Evolutionary conservation across 2,113 vertebrate genomes (phyloP), one percentile per base, ranked within the genome.

Genomic region (Nycticorax nycticorax): DNA sequence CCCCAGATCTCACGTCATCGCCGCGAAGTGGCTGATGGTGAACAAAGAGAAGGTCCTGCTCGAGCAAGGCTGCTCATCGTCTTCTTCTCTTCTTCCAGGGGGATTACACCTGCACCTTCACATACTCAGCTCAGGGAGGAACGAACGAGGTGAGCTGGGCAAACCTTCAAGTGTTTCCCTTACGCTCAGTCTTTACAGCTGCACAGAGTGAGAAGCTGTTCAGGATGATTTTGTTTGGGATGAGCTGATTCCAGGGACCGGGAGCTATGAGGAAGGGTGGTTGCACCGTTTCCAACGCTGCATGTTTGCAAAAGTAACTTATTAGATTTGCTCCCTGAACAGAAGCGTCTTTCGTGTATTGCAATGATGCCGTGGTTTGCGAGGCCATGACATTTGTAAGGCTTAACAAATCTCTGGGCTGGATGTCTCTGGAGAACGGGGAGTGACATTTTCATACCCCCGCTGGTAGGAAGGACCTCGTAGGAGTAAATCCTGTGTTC

Each of bases 91-190:
- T 79, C 85, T 74, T 63, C 23, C 96, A 99, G 99, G 96, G 95
- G 55, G 98, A 98, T 9, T 98, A 98, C 68, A 93, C 98, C 66
- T 99, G 99, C 92, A 95, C 96, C 15, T 99, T 99, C 97, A 99
- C 99, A 1, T 99, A 99, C 3, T 99, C 99, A 8, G 99, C 99
- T 91, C 99, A 99, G 98, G 99, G 99, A 74, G 99, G 99, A 74
- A 99, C 99, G 8, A 99, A 99, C 16, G 99, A 99, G 99, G 99
- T 99, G 92, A 98, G 99, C 52, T 10, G 21, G 89, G 43, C 28
- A 16, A 22, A 35, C 35, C 35, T 41, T 14, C 0, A 0, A 2
- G 14, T 1, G 6, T 28, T 92, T 59, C 17, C 16, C 26, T 23
- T 63, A 11, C 1, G 2, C 47, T 15, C 2, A 0, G 15, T 33